These are phyloP conservation scores for Centropristis striata DNA, from an alignment of 2,113 vertebrate species.

Conservation along the genomic window DNA sequence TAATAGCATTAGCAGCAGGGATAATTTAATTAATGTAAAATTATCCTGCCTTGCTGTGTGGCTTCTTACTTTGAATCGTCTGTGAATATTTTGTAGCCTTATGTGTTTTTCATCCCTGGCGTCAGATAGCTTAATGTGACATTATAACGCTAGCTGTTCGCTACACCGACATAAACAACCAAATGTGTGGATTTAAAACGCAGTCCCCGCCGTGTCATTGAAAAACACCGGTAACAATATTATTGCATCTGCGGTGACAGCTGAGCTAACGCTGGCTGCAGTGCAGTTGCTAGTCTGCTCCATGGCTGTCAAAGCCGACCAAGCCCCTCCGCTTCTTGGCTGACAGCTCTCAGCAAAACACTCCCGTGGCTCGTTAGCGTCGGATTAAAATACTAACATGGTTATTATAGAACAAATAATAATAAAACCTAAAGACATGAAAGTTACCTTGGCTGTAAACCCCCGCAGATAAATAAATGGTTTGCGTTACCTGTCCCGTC, in stretches of 20 bases:
- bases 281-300: slow-evolving; percentile 69
- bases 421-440: neutral
- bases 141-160: neutral
- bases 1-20: neutral
- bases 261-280: slow-evolving; percentile 75
- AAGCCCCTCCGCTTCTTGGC: slow-evolving; percentile 58
- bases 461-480: slow-evolving; percentile 10
- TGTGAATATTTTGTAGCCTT: slow-evolving; percentile 20
- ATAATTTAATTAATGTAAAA: slow-evolving; percentile 10
- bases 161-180: neutral
- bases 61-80: slow-evolving; percentile 1
- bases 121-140: neutral
- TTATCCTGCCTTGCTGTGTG: neutral
- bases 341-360: slow-evolving; percentile 45
- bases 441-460: slow-evolving; percentile 54
- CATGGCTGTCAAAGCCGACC: slow-evolving; percentile 68
- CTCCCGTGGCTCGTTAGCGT: neutral
- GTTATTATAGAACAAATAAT: neutral
- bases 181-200: neutral
- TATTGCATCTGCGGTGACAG: slow-evolving; percentile 67
- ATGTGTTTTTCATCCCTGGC: neutral
- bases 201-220: slow-evolving; percentile 28
- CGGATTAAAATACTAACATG: too few species aligned
- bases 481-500: slow-evolving; percentile 75
- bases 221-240: slow-evolving; percentile 46